Evolutionary conservation across 92 coral and sea anemone species (phyloP), one percentile per base, ranked within the genome.

Genomic region (Phenganax stokvisi): DNA sequence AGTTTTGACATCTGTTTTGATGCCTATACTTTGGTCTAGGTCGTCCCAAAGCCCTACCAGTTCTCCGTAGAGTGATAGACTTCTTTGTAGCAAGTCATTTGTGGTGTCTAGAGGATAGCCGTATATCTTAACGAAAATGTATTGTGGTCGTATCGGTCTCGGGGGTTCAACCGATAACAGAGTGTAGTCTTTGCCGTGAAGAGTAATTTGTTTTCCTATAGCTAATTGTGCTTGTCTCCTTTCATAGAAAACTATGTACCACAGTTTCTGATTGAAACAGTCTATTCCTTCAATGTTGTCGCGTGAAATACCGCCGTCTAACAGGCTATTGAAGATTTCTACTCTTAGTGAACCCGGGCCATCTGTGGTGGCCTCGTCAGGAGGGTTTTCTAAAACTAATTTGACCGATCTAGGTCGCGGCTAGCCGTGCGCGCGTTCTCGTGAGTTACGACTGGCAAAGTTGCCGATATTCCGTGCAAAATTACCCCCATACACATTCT

Each of bases 351-450:
- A 0, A 9, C 0, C 9, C 0, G 77, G 60, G 13, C 58, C 77
- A 72, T 72, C 77, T 47, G 10, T 16, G 77, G 77, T 72, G 77
- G 57, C 57, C 57, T 54, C 77, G 0, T 8, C 77, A 0, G 77
- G 77, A 6, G 17, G n/a, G 20, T 51, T 57, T 12, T 47, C 60
- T 9, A 72, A 13, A 0, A 5, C 0, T 0, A 72, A 31, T 6
- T 13, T 8, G 0, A 17, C 12, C 0, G 58, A 72, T 1, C 77
- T 1, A 0, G 77, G 57, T 54, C 58, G 25, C 10, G 29, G 25
- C 25, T 20, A 20, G 25, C 10, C 77, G 47, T 72, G 11, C n/a
- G 17, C 0, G 13, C n/a, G 37, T 64, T 1, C 12, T 44, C 37
- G 47, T 37, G 25, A 20, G 25, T 20, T 20, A 20, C 25, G 25